Conservation (phyloP, 2,888 invertebrate species). For the Orgyia antiqua region DNA sequence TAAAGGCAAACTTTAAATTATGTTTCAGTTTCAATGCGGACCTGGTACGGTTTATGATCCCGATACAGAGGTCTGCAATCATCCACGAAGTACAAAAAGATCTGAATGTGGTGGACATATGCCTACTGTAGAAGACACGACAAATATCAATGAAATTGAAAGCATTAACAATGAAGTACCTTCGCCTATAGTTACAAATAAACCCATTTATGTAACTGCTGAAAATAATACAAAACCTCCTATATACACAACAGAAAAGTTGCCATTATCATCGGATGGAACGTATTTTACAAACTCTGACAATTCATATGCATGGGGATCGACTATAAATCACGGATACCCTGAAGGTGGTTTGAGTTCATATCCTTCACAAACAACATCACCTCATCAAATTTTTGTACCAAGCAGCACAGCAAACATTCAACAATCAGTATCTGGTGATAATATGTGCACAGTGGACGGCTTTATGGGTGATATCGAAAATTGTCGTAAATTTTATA, state of each 20-base stretch:
- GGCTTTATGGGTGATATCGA: conserved; percentile 85
- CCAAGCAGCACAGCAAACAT: conserved; percentile 4
- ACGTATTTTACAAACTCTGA: conserved; percentile 6
- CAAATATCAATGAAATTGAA: conserved; percentile 69
- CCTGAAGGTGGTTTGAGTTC: neutral
- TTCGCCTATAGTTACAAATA: conserved; percentile 44
- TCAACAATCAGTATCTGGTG: conserved; percentile 15
- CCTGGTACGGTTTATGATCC: conserved; percentile 87
- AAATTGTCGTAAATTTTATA: conserved; percentile 87
- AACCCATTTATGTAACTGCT: conserved; percentile 22
- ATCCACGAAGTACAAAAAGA: conserved; percentile 82
- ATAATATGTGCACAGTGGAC: conserved; percentile 75
- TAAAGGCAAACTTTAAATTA: too few relatives aligned
- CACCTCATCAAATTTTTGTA: conserved; percentile 1
- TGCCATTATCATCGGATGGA: neutral
- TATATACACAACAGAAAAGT: conserved; percentile 6
- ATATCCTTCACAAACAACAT: conserved; percentile 1
- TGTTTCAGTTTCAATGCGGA: conserved; percentile 83
- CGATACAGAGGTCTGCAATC: conserved; percentile 82
- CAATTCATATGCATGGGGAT: conserved; percentile 13
- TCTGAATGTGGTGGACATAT: conserved; percentile 78
- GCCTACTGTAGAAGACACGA: conserved; percentile 14
- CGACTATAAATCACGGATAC: neutral
- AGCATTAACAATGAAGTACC: conserved; percentile 42
- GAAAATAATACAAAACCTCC: conserved; percentile 4